Conservation (phyloP, 2,888 invertebrate species). For the Cactoblastis cactorum region DNA sequence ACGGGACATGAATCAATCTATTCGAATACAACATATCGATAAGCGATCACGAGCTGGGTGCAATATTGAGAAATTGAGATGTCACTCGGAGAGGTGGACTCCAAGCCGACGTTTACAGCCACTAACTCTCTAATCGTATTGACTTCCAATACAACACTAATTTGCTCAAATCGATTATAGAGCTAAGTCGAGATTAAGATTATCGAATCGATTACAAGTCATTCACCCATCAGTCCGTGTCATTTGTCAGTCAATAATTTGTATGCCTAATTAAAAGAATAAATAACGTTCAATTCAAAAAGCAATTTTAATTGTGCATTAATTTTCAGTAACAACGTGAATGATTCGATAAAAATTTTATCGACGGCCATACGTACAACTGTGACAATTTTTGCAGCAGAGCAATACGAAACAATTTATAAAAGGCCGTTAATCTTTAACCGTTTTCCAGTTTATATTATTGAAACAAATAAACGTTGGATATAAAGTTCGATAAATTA, state of each 20-base stretch:
- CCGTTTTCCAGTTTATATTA: slow-evolving; percentile 35
- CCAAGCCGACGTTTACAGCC: slow-evolving; percentile 11
- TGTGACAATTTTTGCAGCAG: slow-evolving; percentile 10
- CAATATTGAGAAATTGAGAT: slow-evolving; percentile 14
- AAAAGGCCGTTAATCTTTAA: slow-evolving; percentile 23
- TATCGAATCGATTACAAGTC: not conserved
- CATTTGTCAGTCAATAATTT: too few relatives aligned
- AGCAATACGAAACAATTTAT: slow-evolving; percentile 15
- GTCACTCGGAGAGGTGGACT: slow-evolving; percentile 7
- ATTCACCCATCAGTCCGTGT: too few relatives aligned
- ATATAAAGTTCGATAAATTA: slow-evolving; percentile 43
- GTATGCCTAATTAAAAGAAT: not conserved
- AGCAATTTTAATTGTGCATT: slow-evolving; percentile 9
- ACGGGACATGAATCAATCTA: slow-evolving; percentile 10
- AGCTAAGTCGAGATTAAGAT: not conserved
- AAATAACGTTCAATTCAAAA: not conserved
- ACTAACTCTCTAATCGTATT: slow-evolving; percentile 11
- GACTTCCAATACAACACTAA: slow-evolving; percentile 9
- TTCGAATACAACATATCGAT: slow-evolving; percentile 10
- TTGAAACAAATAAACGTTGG: slow-evolving; percentile 40
- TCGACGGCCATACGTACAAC: slow-evolving; percentile 9
- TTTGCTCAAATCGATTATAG: not conserved
- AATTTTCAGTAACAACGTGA: slow-evolving; percentile 5
- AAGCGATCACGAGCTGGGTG: slow-evolving; percentile 3
- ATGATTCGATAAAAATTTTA: slow-evolving; percentile 12